phyloP scores from a whole-genome alignment of 2,113 vertebrate genomes.

The Cyanoliseus patagonus region DNA sequence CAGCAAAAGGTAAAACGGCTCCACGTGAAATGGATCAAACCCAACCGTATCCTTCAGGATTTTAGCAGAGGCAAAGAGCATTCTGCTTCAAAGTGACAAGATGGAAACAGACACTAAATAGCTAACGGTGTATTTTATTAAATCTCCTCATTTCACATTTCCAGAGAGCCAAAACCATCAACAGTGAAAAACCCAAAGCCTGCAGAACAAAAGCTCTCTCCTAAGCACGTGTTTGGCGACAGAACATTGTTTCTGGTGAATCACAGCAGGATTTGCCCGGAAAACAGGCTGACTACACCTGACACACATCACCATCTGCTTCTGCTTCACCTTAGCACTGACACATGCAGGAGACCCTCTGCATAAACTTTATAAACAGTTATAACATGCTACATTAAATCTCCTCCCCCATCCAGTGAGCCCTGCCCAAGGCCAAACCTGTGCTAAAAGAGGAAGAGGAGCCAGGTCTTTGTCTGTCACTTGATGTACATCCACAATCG shows the following conservation, averaged over 20 bases:
- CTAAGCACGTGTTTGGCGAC: neutral
- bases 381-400: neutral
- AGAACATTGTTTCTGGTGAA: neutral
- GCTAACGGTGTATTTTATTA: conserved; percentile 8
- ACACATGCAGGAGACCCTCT: neutral
- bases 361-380: neutral
- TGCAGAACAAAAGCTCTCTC: neutral
- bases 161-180: neutral
- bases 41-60: neutral
- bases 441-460: neutral
- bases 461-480: neutral
- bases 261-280: neutral
- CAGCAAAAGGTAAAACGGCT: neutral
- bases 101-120: neutral
- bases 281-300: neutral
- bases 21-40: neutral
- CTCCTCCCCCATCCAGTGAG: neutral
- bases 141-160: neutral
- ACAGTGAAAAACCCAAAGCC: neutral
- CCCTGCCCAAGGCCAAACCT: neutral
- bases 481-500: rapidly evolving
- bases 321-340: neutral
- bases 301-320: rapidly evolving
- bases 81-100: neutral
- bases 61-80: neutral